These are phyloP conservation scores for Anoura caudifer DNA, from an alignment of 2,113 vertebrate genomes.

Conservation along the genomic window DNA sequence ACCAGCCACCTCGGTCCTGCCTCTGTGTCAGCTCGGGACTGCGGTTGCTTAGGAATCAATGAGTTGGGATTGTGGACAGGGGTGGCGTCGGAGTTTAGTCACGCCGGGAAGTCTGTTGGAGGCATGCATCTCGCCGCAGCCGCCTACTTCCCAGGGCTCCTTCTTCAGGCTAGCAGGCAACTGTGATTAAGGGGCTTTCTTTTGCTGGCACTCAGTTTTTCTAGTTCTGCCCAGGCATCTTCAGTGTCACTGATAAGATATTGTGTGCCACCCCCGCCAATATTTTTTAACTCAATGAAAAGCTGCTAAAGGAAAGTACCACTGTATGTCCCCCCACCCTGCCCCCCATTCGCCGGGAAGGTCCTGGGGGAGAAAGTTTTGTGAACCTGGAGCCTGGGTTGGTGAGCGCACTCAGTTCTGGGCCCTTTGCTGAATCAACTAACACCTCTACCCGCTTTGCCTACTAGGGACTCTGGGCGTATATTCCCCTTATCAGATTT, in stretches of 20 bases:
- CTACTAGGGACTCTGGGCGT: background rate
- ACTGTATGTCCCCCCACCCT: fast-evolving
- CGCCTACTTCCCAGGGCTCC: background rate
- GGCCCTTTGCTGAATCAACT: background rate
- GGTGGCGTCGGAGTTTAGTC: background rate
- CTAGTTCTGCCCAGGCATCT: background rate
- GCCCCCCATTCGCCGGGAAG: fast-evolving
- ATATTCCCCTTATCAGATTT: slow-evolving; percentile 36
- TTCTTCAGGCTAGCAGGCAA: background rate
- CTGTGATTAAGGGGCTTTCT: background rate
- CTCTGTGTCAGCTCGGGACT: background rate
- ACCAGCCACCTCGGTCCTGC: background rate
- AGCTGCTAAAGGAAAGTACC: background rate
- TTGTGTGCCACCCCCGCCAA: fast-evolving
- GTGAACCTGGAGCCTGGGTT: background rate
- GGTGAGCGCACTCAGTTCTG: background rate
- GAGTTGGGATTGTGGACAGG: background rate
- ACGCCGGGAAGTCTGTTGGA: background rate
- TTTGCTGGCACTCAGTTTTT: background rate
- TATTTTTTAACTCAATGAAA: background rate
- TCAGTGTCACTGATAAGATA: background rate
- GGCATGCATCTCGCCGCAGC: background rate
- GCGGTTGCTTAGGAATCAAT: background rate
- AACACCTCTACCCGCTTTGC: background rate
- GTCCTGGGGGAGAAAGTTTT: background rate